These are phyloP conservation scores for Axea sp. DNA, from an alignment of 2,888 invertebrate genomes.

Conservation along the genomic window DNA sequence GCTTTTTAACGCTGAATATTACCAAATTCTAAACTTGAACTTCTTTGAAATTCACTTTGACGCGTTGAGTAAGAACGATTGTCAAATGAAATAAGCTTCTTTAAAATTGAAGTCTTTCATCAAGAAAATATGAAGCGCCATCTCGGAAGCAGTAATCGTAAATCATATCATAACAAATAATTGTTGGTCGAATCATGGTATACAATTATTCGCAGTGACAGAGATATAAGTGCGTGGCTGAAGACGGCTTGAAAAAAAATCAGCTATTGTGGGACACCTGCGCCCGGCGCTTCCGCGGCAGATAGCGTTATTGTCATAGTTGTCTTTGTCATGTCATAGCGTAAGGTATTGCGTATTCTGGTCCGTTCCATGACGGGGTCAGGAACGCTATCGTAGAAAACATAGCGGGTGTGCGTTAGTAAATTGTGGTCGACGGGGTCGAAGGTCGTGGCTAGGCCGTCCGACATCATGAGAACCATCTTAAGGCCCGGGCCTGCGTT, in stretches of 20 bases:
- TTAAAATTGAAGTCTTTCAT: too few relatives aligned
- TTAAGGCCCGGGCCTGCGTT: slow-evolving; percentile 64
- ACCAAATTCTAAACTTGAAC: too few relatives aligned
- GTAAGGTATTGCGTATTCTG: slow-evolving; percentile 72
- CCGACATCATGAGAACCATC: slow-evolving; percentile 73
- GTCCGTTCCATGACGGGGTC: slow-evolving; percentile 67
- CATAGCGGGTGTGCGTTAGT: slow-evolving; percentile 70
- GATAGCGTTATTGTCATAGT: slow-evolving; percentile 43
- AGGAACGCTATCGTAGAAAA: slow-evolving; percentile 70
- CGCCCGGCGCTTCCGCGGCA: slow-evolving; percentile 43
- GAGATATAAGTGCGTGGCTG: slow-evolving; percentile 9
- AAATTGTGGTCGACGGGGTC: slow-evolving; percentile 76
- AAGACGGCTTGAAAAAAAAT: slow-evolving; percentile 7
- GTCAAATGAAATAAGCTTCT: too few relatives aligned
- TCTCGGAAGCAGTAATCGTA: background rate
- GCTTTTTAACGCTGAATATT: too few relatives aligned
- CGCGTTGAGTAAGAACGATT: too few relatives aligned
- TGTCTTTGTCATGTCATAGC: slow-evolving; percentile 50
- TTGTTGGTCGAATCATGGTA: slow-evolving; percentile 22
- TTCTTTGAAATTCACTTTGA: too few relatives aligned
- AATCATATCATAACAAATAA: slow-evolving; percentile 22
- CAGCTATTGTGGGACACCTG: slow-evolving; percentile 46
- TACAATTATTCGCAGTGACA: slow-evolving; percentile 25
- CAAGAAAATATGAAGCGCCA: too few relatives aligned
- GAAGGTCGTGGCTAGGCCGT: slow-evolving; percentile 76